Base-by-base conservation (phyloP, 1,140 invertebrate genomes). In the Rhagoletis zephyria region DNA sequence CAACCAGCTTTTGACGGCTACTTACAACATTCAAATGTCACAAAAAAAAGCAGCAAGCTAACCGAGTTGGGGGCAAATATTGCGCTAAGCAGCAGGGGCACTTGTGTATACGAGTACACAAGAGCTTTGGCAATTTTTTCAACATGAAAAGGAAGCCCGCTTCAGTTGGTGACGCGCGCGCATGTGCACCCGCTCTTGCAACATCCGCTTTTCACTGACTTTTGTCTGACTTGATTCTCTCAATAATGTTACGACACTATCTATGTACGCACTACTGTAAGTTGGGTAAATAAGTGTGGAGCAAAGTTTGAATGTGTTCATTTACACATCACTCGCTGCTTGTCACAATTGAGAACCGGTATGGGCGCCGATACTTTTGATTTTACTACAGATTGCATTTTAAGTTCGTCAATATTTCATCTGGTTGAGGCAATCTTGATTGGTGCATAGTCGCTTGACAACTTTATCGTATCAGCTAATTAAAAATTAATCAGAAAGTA, bases 401-500 rank as follows among this genome's bases (percentile, higher is more conserved):
- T 56, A 81, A 56, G 4, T 30, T 5, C n/a, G 51, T 1, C 48
- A 42, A 81, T 74, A 74, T 74, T 48, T 74, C 14, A 74, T 30
- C 30, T 10, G 74, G 45, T 4, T 74, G 67, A 3, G 12, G 6
- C 74, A 56, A 30, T 16, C 16, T 56, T 51, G 48, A 19, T 81
- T 81, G 48, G 7, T 56, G 14, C 74, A 59, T 4, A 56, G 45
- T 10, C 19, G 74, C 9, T 30, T 81, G 74, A 81, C 74, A 56
- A 19, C 74, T 81, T 81, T 81, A 14, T 16, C 5, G n/a, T 56
- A 81, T 81, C 74, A 81, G 74, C 74, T 81, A n/a, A 81, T 81
- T 81, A 81, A 81, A 81, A 81, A 81, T 81, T 81, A 81, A 81
- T 81, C 74, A 81, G 56, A 81, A 81, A 81, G 74, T 56, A 48